Percentiles rank a stretch among this genome's conserved stretches.
Conservation (phyloP, 2,113 vertebrate genomes). For the Lethenteron reissneri region DNA sequence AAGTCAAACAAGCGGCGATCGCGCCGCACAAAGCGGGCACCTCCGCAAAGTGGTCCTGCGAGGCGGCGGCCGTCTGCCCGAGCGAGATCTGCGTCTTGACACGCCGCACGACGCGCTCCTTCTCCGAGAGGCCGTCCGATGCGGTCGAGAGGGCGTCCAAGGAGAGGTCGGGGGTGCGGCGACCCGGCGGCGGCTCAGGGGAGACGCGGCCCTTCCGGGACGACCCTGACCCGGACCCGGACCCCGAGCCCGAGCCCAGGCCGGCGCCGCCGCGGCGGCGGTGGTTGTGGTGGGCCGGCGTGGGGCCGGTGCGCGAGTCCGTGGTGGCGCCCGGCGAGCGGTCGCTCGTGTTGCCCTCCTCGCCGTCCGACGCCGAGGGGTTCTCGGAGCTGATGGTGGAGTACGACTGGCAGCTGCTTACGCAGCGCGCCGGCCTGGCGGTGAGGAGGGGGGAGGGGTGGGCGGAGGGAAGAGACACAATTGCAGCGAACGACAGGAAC, state of each 20-base stretch:
- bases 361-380: slow-evolving; percentile 47
- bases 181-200: slow-evolving; percentile 57
- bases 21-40: too few relatives aligned
- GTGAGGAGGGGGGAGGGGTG: not conserved
- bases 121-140: slow-evolving; percentile 40
- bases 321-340: slow-evolving; percentile 66
- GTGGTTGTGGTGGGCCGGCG: too few relatives aligned
- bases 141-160: slow-evolving; percentile 31
- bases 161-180: slow-evolving; percentile 54
- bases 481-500: too few relatives aligned
- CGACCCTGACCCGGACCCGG: slow-evolving; percentile 34
- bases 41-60: too few relatives aligned
- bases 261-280: too few relatives aligned
- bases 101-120: slow-evolving; percentile 31
- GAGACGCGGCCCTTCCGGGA: slow-evolving; percentile 56
- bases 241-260: too few relatives aligned
- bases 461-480: not conserved
- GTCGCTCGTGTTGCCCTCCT: slow-evolving; percentile 66
- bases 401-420: slow-evolving; percentile 58
- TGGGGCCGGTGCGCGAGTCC: slow-evolving; percentile 24
- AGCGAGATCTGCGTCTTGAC: slow-evolving; percentile 35
- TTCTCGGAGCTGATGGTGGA: slow-evolving; percentile 79
- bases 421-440: slow-evolving; percentile 31
- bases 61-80: slow-evolving; percentile 29
- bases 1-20: too few relatives aligned